phyloP scores from a whole-genome alignment of 2,888 invertebrate genomes.

The Cephus nigrinus region DNA sequence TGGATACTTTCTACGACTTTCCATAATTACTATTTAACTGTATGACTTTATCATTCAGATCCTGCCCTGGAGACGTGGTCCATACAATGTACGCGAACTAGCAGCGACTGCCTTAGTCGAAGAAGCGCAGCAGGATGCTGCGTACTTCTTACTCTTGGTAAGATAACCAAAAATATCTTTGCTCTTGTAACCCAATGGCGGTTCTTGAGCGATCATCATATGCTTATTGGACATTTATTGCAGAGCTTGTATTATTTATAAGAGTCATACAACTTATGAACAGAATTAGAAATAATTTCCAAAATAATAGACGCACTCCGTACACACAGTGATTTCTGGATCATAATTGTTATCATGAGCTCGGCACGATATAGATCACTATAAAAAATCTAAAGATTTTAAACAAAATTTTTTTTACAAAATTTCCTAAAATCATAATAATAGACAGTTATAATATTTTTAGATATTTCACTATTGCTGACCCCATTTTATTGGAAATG shows the following conservation, averaged over 20 bases:
- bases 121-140: conserved; percentile 8
- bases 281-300: background rate
- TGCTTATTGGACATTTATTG: background rate
- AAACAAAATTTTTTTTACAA: background rate
- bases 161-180: conserved; percentile 39
- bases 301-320: background rate
- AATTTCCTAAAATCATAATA: background rate
- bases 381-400: background rate
- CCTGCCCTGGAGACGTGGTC: background rate
- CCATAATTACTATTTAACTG: background rate
- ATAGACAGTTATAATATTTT: background rate
- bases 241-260: background rate
- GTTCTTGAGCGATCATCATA: background rate
- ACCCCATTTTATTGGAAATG: background rate
- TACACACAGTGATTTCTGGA: background rate
- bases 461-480: background rate
- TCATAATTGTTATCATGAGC: background rate
- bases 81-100: background rate
- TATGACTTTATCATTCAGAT: conserved; percentile 1
- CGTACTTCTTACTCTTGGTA: conserved; percentile 11
- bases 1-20: background rate
- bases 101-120: background rate
- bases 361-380: background rate
- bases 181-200: conserved; percentile 25
- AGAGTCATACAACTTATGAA: background rate